Conservation (phyloP, 2,888 invertebrate species). For the Megamerina dolium region DNA sequence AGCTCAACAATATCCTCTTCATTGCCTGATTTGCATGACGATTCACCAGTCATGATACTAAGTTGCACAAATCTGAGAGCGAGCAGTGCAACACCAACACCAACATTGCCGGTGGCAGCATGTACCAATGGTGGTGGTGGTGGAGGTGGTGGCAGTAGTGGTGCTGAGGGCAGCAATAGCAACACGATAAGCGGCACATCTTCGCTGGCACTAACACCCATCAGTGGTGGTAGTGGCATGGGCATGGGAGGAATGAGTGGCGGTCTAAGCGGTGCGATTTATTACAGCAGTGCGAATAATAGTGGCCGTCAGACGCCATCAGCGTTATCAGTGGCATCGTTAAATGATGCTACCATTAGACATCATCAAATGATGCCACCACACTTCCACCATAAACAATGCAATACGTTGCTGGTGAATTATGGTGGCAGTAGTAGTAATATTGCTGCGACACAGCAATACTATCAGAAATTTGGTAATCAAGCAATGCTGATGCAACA, state of each 20-base stretch:
- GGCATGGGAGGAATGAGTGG: not conserved
- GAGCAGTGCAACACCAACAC: constrained; percentile 26
- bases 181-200: constrained; percentile 16
- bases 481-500: constrained; percentile 21
- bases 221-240: too few relatives aligned
- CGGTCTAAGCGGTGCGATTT: not conserved
- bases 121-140: constrained; percentile 16
- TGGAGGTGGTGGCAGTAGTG: constrained; percentile 18
- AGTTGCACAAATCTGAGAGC: constrained; percentile 45
- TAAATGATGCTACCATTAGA: constrained; percentile 33
- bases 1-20: constrained; percentile 44
- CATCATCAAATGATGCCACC: constrained; percentile 12
- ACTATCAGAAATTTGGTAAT: constrained; percentile 33
- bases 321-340: constrained; percentile 34
- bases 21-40: constrained; percentile 46
- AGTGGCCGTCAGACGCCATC: constrained; percentile 40
- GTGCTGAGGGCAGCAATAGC: constrained; percentile 11
- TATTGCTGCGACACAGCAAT: constrained; percentile 29
- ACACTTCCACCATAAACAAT: constrained; percentile 14
- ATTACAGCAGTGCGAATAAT: constrained; percentile 11
- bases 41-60: constrained; percentile 47
- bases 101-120: constrained; percentile 18
- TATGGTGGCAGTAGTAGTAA: constrained; percentile 34
- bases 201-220: constrained; percentile 17
- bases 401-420: constrained; percentile 28